These are phyloP conservation scores for Melipona quadrifasciata DNA, from an alignment of 1,140 invertebrate species.

Conservation along the genomic window DNA sequence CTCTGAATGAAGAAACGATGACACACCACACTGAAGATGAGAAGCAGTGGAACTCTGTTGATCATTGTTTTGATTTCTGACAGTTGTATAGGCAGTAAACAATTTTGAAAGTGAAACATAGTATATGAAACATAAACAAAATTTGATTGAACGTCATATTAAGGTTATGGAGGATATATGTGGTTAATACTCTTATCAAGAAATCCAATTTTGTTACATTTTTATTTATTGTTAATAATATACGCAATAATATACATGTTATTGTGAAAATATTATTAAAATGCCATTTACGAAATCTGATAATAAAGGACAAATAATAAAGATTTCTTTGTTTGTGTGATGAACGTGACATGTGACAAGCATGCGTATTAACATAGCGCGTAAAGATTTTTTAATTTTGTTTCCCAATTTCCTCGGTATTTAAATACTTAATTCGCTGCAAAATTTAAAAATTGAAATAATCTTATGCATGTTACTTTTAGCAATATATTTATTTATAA, in stretches of 20 bases:
- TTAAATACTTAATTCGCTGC: conserved; percentile 1
- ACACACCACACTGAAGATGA: background rate
- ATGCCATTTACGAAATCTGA: background rate
- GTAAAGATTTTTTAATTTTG: conserved; percentile 34
- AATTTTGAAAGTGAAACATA: background rate
- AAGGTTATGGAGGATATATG: too few species aligned
- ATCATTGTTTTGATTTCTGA: background rate
- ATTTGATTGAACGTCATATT: background rate
- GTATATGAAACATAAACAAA: background rate
- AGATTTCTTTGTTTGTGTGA: background rate
- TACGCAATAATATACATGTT: background rate
- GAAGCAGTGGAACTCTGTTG: background rate
- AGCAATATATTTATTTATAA: background rate
- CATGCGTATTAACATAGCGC: conserved; percentile 25
- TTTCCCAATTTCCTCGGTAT: background rate
- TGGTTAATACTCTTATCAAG: background rate
- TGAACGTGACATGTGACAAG: background rate
- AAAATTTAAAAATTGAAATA: background rate
- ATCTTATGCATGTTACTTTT: background rate
- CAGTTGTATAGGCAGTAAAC: background rate
- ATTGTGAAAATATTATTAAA: background rate
- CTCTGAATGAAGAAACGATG: background rate
- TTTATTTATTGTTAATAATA: background rate
- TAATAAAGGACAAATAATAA: background rate
- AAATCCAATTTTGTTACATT: background rate